These are phyloP conservation scores for Amphimedon queenslandica DNA, from an alignment of 37 sponge, comb jelly and placozoan genomes.

Conservation along the genomic window DNA sequence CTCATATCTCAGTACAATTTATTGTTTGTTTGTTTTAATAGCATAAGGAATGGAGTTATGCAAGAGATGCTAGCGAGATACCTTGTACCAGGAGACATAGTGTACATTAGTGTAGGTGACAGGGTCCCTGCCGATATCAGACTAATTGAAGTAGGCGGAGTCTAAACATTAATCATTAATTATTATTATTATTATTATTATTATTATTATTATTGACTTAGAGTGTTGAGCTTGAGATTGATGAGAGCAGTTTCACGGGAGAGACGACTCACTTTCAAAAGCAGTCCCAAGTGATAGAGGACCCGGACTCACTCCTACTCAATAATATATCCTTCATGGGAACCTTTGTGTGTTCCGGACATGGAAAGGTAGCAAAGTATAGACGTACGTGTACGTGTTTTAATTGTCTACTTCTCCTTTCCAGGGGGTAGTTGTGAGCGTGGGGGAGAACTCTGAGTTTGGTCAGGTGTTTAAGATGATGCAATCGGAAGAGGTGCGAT, in stretches of 20 bases:
- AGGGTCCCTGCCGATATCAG: constrained; percentile 96
- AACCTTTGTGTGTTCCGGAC: constrained; percentile 88
- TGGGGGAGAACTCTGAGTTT: constrained; percentile 94
- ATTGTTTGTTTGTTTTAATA: too few relatives aligned
- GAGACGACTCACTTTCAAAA: constrained; percentile 83
- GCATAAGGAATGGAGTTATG: constrained; percentile 78
- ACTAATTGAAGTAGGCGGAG: constrained; percentile 72
- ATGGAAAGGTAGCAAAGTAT: constrained; percentile 67
- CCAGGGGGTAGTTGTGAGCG: constrained; percentile 87
- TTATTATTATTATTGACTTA: constrained; percentile 7
- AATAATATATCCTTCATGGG: constrained; percentile 96
- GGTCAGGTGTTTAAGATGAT: constrained; percentile 92
- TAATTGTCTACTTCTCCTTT: neutral
- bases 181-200: neutral
- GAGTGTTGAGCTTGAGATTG: constrained; percentile 83
- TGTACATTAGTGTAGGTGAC: constrained; percentile 85
- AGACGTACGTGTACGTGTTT: neutral
- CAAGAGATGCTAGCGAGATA: constrained; percentile 79
- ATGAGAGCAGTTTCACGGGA: constrained; percentile 99
- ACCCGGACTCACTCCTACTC: neutral
- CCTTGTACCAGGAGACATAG: constrained; percentile 94
- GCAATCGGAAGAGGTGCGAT: constrained; percentile 78
- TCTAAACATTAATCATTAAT: neutral
- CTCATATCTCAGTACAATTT: too few relatives aligned
- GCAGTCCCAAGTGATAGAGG: constrained; percentile 22